Evolutionary conservation across 2,888 invertebrate genomes (phyloP).

Genomic region (Lasiommata megera): DNA sequence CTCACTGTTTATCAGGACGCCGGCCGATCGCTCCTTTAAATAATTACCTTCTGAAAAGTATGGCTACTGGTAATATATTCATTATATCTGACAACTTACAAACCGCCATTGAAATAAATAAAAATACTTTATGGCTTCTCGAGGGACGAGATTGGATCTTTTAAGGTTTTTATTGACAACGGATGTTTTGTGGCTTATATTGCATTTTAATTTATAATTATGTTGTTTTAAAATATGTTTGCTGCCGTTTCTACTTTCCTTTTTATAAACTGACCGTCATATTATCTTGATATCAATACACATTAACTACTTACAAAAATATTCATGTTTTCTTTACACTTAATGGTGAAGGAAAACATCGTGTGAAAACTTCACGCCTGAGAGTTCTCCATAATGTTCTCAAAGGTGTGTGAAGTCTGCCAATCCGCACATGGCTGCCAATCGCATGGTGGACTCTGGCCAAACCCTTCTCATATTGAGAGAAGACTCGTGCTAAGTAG

Average conservation of each 20-base stretch:
- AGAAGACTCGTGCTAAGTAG: too few species aligned
- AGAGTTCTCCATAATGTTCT: too few species aligned
- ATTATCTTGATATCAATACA: background rate
- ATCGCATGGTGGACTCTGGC: too few species aligned
- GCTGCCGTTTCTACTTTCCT: background rate
- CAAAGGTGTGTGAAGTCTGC: too few species aligned
- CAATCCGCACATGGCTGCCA: too few species aligned
- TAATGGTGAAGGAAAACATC: too few species aligned
- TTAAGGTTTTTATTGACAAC: constrained; percentile 45
- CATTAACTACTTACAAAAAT: too few species aligned
- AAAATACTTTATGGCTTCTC: constrained; percentile 65
- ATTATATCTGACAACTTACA: constrained; percentile 76
- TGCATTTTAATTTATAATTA: constrained; percentile 9
- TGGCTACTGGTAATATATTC: constrained; percentile 80
- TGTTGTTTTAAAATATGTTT: constrained; percentile 6
- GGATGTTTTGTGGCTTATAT: constrained; percentile 36
- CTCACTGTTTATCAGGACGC: constrained; percentile 76
- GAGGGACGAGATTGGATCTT: constrained; percentile 52
- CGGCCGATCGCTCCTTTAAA: constrained; percentile 75
- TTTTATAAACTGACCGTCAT: constrained; percentile 41
- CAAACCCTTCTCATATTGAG: too few species aligned
- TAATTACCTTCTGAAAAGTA: constrained; percentile 77
- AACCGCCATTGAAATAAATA: constrained; percentile 71
- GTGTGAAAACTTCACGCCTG: too few species aligned
- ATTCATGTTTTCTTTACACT: too few species aligned